Conservation (phyloP, 1,140 invertebrate species). For the Bathynomus jamesi region DNA sequence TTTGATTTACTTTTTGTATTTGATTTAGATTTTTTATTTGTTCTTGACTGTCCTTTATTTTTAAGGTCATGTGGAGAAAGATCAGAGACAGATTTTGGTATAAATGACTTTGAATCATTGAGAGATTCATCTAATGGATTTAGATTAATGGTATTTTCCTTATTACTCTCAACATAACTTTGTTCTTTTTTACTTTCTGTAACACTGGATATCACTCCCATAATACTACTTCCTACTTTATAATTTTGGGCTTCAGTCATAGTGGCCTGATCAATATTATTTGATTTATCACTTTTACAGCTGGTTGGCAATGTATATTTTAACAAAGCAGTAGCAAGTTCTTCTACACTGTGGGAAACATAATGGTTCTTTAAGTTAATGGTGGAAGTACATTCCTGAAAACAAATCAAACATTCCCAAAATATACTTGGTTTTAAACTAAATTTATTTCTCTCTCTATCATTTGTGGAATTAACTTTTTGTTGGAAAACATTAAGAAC, state of each 20-base stretch:
- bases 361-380: not conserved
- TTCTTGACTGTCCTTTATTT: not conserved
- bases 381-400: not conserved
- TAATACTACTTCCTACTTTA: not conserved
- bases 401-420: not conserved
- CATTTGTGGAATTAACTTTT: not conserved
- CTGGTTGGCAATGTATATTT: not conserved
- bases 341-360: not conserved
- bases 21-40: not conserved
- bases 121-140: not conserved
- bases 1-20: not conserved
- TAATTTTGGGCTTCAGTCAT: too few relatives aligned
- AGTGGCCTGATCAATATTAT: not conserved
- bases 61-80: not conserved
- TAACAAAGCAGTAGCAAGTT: not conserved
- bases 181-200: not conserved
- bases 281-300: not conserved
- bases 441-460: not conserved
- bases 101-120: not conserved
- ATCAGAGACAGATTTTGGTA: not conserved
- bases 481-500: not conserved
- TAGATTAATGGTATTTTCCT: not conserved
- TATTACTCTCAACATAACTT: not conserved
- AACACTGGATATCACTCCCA: not conserved
- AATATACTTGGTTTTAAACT: not conserved